Evolutionary conservation across 2,888 invertebrate species (phyloP).

Genomic region (Periphyllus acericola): DNA sequence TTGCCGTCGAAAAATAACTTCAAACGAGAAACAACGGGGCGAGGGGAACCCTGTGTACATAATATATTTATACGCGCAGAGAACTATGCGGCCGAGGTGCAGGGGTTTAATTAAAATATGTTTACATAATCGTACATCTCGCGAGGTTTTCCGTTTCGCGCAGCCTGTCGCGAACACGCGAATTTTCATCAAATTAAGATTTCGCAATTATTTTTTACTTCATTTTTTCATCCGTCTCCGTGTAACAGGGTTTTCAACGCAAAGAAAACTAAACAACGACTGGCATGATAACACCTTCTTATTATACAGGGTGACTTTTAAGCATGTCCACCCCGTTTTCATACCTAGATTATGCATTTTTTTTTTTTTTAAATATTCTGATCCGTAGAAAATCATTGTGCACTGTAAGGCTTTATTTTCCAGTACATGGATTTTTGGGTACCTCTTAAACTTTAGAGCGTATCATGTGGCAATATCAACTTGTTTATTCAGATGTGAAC

Average conservation of each 20-base stretch:
- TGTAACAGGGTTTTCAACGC: not conserved
- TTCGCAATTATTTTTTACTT: not conserved
- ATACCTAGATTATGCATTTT: too few relatives aligned
- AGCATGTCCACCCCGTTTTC: too few relatives aligned
- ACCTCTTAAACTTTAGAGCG: too few relatives aligned
- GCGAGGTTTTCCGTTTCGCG: slow-evolving; percentile 31
- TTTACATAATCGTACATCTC: slow-evolving; percentile 48
- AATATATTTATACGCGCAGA: not conserved
- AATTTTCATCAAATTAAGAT: slow-evolving; percentile 39
- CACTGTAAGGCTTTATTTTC: too few relatives aligned
- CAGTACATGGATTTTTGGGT: too few relatives aligned
- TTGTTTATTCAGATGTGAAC: too few relatives aligned
- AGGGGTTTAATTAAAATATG: slow-evolving; percentile 51
- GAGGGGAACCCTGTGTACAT: not conserved
- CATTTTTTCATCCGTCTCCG: not conserved
- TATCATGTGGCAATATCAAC: too few relatives aligned
- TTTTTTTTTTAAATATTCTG: too few relatives aligned
- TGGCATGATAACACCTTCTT: not conserved
- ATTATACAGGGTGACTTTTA: not conserved
- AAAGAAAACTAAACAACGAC: not conserved
- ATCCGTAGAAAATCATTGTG: too few relatives aligned
- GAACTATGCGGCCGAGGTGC: not conserved
- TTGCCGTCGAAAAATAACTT: slow-evolving; percentile 22
- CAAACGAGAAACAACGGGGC: not conserved
- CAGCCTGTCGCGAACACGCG: slow-evolving; percentile 35